Percentiles rank a stretch among this genome's conserved stretches.
Conservation (phyloP, 2,113 vertebrate species). For the Corynorhinus townsendii region DNA sequence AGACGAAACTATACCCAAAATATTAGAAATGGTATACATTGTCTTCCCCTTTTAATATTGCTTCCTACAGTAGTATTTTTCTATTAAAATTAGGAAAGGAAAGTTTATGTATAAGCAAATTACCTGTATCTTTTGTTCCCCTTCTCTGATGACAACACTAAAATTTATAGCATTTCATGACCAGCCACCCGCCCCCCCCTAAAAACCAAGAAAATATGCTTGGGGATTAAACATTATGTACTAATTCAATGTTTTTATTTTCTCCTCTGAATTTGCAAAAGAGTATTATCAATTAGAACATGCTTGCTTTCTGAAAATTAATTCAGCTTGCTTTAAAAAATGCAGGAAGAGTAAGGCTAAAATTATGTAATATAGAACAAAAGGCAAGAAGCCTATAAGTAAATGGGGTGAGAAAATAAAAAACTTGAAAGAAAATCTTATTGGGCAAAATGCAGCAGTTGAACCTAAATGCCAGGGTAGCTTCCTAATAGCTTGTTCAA, state of each 20-base stretch:
- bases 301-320: not conserved
- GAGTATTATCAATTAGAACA: not conserved
- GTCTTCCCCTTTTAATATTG: not conserved
- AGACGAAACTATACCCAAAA: not conserved
- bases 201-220: not conserved
- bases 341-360: not conserved
- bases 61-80: not conserved
- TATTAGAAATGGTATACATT: not conserved
- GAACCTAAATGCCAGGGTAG: conserved; percentile 1
- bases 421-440: not conserved
- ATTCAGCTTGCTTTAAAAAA: not conserved
- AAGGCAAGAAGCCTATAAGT: not conserved
- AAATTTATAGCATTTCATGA: conserved; percentile 17
- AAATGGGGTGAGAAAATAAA: conserved; percentile 12
- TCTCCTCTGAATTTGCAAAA: conserved; percentile 8
- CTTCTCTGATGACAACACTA: not conserved
- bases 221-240: not conserved
- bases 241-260: not conserved
- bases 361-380: not conserved
- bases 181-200: too few species aligned
- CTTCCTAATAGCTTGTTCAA: not conserved
- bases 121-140: not conserved
- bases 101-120: not conserved
- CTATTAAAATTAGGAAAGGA: not conserved
- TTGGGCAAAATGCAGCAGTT: not conserved